A percentile compares a stretch with the other conserved stretches of the same genome.
These are phyloP conservation scores for Acropora tenuis DNA, from an alignment of 64 coral and sea anemone species.

Conservation along the genomic window DNA sequence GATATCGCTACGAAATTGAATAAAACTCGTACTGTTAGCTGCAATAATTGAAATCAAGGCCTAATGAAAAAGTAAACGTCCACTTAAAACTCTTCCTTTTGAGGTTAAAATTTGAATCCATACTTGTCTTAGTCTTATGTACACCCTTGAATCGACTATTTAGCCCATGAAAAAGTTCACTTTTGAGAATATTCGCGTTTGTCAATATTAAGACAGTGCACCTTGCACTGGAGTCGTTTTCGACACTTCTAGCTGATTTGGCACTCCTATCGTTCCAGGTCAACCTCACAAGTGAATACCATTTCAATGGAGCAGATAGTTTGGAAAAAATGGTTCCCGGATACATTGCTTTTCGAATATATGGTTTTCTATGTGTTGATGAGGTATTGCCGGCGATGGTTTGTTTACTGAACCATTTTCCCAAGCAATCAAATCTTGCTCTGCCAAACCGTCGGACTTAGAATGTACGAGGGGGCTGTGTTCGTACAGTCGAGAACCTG, in stretches of 20 bases:
- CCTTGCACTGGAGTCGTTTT: conserved; percentile 10
- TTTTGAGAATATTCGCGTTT: background rate
- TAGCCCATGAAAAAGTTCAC: background rate
- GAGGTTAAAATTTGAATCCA: background rate
- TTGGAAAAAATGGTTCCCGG: background rate
- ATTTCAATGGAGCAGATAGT: background rate
- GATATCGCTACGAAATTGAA: background rate
- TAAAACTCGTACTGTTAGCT: background rate
- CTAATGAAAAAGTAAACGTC: background rate
- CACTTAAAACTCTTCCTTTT: background rate
- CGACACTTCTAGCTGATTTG: no score
- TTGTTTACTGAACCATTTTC: background rate
- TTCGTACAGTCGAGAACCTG: background rate
- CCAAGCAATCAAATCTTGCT: background rate
- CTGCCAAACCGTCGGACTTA: background rate
- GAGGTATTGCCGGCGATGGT: background rate
- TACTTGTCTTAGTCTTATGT: background rate
- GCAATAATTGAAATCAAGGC: background rate
- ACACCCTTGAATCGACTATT: background rate
- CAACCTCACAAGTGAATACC: no score
- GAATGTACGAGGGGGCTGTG: conserved; percentile 11
- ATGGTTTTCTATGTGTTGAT: background rate
- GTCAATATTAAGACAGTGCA: background rate
- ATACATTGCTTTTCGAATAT: background rate
- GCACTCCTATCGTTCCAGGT: no score